Percentiles rank a stretch among this genome's conserved stretches.
These are phyloP conservation scores for Sialia sialis DNA, from an alignment of 2,113 vertebrate genomes.

Conservation along the genomic window DNA sequence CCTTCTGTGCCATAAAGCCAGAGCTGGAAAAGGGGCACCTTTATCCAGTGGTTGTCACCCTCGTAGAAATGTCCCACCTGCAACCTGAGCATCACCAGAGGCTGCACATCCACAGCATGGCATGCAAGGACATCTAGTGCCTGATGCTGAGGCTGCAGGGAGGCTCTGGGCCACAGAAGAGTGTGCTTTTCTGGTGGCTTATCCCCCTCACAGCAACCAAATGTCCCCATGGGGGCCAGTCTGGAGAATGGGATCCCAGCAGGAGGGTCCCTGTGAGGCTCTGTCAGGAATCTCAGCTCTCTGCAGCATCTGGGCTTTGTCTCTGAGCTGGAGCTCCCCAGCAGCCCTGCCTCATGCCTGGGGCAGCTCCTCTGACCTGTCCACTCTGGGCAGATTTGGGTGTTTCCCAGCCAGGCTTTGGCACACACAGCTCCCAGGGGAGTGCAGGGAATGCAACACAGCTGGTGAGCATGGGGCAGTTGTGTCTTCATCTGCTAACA, in stretches of 20 bases:
- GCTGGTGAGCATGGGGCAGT: background rate
- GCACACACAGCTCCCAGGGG: accelerated
- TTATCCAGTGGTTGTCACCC: accelerated
- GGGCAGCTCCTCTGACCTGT: background rate
- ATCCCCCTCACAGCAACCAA: background rate
- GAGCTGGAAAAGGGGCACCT: background rate
- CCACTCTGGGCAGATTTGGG: background rate
- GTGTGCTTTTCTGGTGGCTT: background rate
- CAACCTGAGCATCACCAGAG: accelerated
- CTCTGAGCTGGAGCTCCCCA: background rate
- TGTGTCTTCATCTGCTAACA: background rate
- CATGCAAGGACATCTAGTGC: conserved; percentile 32
- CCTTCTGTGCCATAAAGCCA: background rate
- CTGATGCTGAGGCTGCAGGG: background rate
- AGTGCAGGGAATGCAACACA: accelerated
- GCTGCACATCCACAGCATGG: accelerated
- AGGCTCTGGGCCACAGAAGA: background rate
- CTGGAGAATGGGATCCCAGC: accelerated
- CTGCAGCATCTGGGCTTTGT: accelerated
- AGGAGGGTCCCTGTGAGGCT: accelerated
- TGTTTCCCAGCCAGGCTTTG: accelerated
- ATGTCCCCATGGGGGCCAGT: background rate
- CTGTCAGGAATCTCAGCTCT: background rate
- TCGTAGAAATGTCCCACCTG: accelerated
- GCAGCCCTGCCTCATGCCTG: background rate